phyloP scores from a whole-genome alignment of 2,797 vertebrate genomes.

The Echeneis naucrates region DNA sequence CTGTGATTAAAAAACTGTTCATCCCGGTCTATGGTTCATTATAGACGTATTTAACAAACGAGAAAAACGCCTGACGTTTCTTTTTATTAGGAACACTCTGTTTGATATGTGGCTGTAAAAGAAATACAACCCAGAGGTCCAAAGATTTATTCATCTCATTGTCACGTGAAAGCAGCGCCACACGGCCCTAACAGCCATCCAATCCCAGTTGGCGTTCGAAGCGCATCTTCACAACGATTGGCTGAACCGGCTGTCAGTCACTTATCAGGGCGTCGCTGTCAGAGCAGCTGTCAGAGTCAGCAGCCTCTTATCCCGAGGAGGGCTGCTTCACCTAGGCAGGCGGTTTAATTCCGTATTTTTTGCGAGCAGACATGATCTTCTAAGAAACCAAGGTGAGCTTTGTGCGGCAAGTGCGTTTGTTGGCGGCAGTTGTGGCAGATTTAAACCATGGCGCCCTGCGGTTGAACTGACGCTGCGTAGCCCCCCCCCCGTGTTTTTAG shows the following conservation, averaged over 20 bases:
- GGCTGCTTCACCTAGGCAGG: not conserved
- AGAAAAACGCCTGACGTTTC: not conserved
- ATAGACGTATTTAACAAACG: not conserved
- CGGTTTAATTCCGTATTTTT: accelerated
- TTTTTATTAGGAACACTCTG: not conserved
- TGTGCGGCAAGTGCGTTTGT: not conserved
- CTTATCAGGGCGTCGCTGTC: constrained; percentile 31
- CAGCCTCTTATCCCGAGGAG: not conserved
- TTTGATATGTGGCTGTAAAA: not conserved
- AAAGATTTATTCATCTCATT: not conserved
- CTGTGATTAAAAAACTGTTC: no score
- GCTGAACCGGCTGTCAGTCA: constrained; percentile 39
- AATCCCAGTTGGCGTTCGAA: constrained; percentile 18
- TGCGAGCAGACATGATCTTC: not conserved
- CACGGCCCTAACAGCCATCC: not conserved
- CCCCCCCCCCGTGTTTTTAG: constrained; percentile 65
- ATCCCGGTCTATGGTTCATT: no score
- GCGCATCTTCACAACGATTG: constrained; percentile 34
- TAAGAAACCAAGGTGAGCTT: constrained; percentile 41
- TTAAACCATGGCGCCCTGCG: not conserved
- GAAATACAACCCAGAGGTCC: not conserved
- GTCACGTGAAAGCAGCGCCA: not conserved
- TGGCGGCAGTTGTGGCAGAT: not conserved
- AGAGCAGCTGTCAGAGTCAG: constrained; percentile 71
- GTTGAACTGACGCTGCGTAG: not conserved